These are phyloP conservation scores for Chrysina gloriosa DNA, from an alignment of 2,888 invertebrate species.

Conservation along the genomic window DNA sequence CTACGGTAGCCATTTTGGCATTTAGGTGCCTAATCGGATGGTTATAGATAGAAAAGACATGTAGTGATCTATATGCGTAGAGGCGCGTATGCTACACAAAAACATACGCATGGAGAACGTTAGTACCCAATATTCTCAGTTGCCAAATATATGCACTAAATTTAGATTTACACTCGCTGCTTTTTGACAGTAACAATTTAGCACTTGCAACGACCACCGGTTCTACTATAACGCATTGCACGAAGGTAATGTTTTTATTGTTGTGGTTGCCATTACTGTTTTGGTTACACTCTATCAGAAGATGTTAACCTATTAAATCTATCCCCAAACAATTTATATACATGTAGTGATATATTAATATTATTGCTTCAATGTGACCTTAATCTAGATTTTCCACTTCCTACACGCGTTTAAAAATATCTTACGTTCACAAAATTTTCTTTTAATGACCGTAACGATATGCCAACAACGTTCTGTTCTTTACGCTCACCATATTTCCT, in stretches of 20 bases:
- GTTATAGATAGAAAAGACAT: constrained; percentile 26
- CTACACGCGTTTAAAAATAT: constrained; percentile 40
- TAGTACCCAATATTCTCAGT: constrained; percentile 33
- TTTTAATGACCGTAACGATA: not conserved
- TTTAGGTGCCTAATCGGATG: constrained; percentile 16
- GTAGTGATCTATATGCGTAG: constrained; percentile 15
- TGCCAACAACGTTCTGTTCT: constrained; percentile 7
- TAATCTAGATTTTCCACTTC: constrained; percentile 24
- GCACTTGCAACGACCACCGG: constrained; percentile 34
- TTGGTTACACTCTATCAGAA: not conserved
- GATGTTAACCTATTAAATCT: not conserved
- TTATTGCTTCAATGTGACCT: constrained; percentile 32
- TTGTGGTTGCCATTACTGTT: not conserved
- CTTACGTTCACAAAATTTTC: not conserved
- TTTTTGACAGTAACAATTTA: constrained; percentile 40
- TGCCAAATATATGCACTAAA: constrained; percentile 43
- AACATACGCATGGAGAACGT: constrained; percentile 18
- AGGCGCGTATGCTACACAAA: constrained; percentile 11
- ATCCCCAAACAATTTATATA: not conserved
- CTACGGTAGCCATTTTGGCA: constrained; percentile 10
- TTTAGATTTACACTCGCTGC: constrained; percentile 39
- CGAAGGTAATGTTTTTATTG: constrained; percentile 1
- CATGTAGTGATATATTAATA: constrained; percentile 8
- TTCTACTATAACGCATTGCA: constrained; percentile 4
- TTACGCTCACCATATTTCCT: not conserved